Conservation (phyloP, 2,797 vertebrate species). For the Etheostoma perlongum region DNA sequence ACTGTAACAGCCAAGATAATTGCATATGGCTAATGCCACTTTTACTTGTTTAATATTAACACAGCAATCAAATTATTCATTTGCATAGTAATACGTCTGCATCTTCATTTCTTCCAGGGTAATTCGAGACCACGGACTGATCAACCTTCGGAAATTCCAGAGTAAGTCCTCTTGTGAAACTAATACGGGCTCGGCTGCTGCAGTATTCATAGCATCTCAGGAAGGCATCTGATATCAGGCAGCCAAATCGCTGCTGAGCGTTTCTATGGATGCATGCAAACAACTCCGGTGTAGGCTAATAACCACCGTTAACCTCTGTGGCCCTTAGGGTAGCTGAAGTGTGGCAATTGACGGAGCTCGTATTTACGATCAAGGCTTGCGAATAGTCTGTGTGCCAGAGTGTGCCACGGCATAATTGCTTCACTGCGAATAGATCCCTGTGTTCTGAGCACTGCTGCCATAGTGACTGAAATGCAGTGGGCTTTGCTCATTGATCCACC, state of each 20-base stretch:
- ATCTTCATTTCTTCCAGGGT: constrained; percentile 86
- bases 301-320: constrained; percentile 58
- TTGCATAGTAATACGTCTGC: constrained; percentile 39
- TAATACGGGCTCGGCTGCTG: neutral
- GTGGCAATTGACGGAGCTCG: constrained; percentile 33
- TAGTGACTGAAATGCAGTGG: constrained; percentile 55
- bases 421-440: constrained; percentile 59
- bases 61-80: constrained; percentile 20
- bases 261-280: constrained; percentile 68
- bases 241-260: constrained; percentile 41
- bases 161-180: constrained; percentile 87
- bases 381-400: constrained; percentile 45
- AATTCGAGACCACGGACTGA: constrained; percentile 97
- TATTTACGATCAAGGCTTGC: constrained; percentile 53
- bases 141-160: constrained; percentile 98
- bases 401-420: constrained; percentile 52
- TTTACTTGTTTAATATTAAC: constrained; percentile 30
- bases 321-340: constrained; percentile 30
- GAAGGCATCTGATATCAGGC: constrained; percentile 55
- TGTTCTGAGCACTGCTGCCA: constrained; percentile 52
- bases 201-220: constrained; percentile 41
- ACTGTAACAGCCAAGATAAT: constrained; percentile 16
- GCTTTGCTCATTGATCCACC: constrained; percentile 68
- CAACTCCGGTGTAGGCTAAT: constrained; percentile 40
- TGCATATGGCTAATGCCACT: constrained; percentile 17